Percentiles rank a stretch among this genome's conserved stretches.
phyloP scores from a whole-genome alignment of 1,140 invertebrate species.

The Acromyrmex echinatior region DNA sequence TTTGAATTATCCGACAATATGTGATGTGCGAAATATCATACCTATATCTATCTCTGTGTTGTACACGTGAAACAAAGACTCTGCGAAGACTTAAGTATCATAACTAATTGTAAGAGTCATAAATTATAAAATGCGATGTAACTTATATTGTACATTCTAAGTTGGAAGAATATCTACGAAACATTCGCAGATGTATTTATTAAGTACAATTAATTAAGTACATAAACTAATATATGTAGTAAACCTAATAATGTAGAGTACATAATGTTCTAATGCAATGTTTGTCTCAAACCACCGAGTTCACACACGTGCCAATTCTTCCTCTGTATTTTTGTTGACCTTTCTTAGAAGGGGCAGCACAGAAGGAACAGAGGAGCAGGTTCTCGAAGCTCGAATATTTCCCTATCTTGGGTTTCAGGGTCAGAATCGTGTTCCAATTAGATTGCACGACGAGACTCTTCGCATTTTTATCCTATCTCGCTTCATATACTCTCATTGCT shows the following conservation, averaged over 20 bases:
- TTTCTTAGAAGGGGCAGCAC: slow-evolving; percentile 31
- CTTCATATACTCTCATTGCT: slow-evolving; percentile 12
- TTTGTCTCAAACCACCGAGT: background rate
- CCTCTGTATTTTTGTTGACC: slow-evolving; percentile 41
- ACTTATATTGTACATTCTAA: background rate
- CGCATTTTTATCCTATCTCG: slow-evolving; percentile 74
- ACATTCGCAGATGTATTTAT: background rate
- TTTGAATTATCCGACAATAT: background rate
- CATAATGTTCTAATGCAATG: background rate
- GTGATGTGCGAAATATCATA: no score
- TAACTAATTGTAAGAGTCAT: background rate
- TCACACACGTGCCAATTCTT: slow-evolving; percentile 2
- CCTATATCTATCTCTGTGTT: background rate
- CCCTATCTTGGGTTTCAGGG: slow-evolving; percentile 83
- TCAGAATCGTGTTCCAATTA: slow-evolving; percentile 87
- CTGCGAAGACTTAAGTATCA: background rate
- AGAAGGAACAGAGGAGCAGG: slow-evolving; percentile 2
- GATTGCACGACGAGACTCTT: slow-evolving; percentile 73
- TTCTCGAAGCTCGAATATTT: slow-evolving; percentile 76
- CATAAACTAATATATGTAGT: no score
- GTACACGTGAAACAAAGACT: background rate
- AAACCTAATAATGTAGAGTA: background rate
- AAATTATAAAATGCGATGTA: slow-evolving; percentile 1
- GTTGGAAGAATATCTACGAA: background rate
- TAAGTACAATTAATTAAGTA: no score